These are phyloP conservation scores for Botrylloides violaceus DNA, from an alignment of 23 tunicate species.

Conservation along the genomic window DNA sequence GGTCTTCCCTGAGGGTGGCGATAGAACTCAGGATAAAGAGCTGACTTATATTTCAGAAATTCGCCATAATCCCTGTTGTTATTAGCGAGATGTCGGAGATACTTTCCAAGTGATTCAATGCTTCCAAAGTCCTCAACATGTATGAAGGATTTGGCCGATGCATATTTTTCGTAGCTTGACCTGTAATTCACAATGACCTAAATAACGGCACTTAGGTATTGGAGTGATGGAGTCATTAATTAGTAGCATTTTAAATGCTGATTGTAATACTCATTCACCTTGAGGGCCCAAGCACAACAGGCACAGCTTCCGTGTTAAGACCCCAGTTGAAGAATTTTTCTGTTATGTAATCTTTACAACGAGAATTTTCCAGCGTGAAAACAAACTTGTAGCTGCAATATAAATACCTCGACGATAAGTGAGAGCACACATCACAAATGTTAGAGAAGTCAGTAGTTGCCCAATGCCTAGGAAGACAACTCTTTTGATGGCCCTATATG, in stretches of 20 bases:
- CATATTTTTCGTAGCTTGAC: conserved; percentile 39
- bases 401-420: too few relatives aligned
- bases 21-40: not conserved
- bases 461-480: too few relatives aligned
- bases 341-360: conserved; percentile 64
- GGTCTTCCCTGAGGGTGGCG: not conserved
- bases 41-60: conserved; percentile 38
- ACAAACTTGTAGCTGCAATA: conserved; percentile 72
- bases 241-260: too few relatives aligned
- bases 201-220: not conserved
- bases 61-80: conserved; percentile 30
- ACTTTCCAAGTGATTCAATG: conserved; percentile 31
- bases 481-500: too few relatives aligned
- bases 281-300: conserved; percentile 65
- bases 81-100: conserved; percentile 19
- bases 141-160: conserved; percentile 57
- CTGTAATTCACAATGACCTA: conserved; percentile 19
- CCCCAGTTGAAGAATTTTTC: conserved; percentile 64
- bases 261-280: too few relatives aligned
- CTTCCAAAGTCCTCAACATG: conserved; percentile 64
- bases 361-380: conserved; percentile 72
- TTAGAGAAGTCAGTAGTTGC: too few relatives aligned
- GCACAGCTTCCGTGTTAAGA: conserved; percentile 30
- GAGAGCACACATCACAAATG: not conserved
- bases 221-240: too few relatives aligned